Percentiles rank a stretch among this genome's conserved stretches.
These are phyloP conservation scores for Nycticebus coucang DNA, from an alignment of 2,113 vertebrate species.

Conservation along the genomic window DNA sequence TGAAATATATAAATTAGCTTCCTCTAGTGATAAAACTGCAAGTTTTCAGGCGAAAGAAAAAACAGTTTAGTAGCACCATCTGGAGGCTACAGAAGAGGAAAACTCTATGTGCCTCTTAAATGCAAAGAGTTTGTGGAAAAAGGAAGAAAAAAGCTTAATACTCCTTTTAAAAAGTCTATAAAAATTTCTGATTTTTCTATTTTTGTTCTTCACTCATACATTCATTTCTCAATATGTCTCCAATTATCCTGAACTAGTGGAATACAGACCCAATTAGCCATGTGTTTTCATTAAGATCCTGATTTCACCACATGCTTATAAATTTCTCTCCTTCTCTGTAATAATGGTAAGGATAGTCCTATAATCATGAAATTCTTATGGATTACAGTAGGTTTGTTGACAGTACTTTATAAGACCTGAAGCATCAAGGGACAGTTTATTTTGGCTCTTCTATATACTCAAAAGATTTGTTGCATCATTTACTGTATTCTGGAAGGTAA, in stretches of 20 bases:
- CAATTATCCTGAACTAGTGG: background rate
- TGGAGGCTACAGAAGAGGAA: constrained; percentile 88
- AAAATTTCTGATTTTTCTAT: background rate
- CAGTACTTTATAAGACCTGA: background rate
- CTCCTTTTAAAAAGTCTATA: background rate
- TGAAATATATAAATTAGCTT: background rate
- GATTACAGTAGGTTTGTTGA: background rate
- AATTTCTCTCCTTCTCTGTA: background rate
- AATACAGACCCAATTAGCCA: background rate
- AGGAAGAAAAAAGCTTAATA: background rate
- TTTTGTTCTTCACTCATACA: background rate
- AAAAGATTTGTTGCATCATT: background rate
- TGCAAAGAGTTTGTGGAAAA: background rate
- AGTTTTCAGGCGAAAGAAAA: constrained; percentile 80
- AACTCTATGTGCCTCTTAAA: background rate
- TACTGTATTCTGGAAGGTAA: background rate
- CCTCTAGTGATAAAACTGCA: background rate
- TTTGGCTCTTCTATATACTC: background rate
- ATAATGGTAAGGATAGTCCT: background rate
- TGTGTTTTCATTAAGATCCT: background rate
- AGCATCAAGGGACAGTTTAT: background rate
- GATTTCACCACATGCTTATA: background rate
- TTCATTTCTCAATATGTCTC: background rate
- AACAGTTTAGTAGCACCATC: constrained; percentile 95
- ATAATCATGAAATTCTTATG: background rate